Evolutionary conservation across 2,113 vertebrate genomes (phyloP).

Genomic region (Sporophila hypoxantha): DNA sequence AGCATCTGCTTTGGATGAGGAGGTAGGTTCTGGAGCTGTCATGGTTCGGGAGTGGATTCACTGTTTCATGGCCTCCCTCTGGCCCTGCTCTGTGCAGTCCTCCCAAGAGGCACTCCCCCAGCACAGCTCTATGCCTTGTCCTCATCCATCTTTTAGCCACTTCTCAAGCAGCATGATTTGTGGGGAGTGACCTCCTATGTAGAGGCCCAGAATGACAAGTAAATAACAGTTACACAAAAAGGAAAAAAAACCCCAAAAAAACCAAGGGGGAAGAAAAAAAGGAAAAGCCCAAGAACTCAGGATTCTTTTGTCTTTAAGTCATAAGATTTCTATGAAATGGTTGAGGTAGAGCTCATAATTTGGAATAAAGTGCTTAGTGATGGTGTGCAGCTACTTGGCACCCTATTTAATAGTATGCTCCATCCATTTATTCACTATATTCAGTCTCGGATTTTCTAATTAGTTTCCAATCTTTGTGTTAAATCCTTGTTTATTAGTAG

Average conservation of each 20-base stretch:
- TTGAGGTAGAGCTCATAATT: background rate
- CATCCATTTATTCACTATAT: background rate
- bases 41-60: background rate
- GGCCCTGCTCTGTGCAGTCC: background rate
- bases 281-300: background rate
- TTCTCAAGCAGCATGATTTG: background rate
- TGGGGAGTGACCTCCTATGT: background rate
- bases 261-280: too few species aligned
- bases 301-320: background rate
- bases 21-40: background rate
- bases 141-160: background rate
- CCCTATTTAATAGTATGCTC: background rate
- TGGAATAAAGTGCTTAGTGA: background rate
- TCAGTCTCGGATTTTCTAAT: background rate
- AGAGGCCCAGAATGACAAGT: background rate
- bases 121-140: background rate
- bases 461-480: background rate
- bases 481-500: background rate
- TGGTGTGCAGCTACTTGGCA: background rate
- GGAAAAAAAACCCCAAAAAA: background rate
- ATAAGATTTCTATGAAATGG: background rate
- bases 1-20: background rate
- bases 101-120: background rate
- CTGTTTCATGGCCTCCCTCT: background rate
- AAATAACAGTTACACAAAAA: background rate